Conservation (phyloP, 1,140 invertebrate genomes). For the Belonocnema kinseyi region DNA sequence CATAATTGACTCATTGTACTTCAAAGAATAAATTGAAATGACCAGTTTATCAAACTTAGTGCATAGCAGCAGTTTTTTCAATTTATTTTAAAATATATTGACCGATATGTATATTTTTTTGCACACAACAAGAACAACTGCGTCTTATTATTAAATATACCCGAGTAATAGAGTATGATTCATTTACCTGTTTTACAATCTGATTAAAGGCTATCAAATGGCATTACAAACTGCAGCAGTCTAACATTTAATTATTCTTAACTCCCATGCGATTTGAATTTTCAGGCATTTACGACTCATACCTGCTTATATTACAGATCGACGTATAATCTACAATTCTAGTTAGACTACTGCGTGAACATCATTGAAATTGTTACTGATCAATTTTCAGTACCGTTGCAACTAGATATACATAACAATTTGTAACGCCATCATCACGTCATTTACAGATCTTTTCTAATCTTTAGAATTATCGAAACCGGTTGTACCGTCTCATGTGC, state of each 20-base stretch:
- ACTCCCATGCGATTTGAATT: background rate
- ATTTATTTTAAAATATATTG: no score
- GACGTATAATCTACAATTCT: background rate
- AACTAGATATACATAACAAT: background rate
- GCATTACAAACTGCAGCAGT: background rate
- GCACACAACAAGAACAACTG: background rate
- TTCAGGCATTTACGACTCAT: background rate
- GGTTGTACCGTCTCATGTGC: background rate
- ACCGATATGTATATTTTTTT: no score
- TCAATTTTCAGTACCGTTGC: constrained; percentile 9
- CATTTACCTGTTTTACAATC: background rate
- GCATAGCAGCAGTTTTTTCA: no score
- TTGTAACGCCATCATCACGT: background rate
- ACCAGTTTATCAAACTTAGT: no score
- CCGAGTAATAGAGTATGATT: background rate
- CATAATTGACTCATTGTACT: no score
- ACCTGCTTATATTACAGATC: background rate
- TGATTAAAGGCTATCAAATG: background rate
- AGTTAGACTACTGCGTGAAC: constrained; percentile 13
- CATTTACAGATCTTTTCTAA: background rate
- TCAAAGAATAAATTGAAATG: no score
- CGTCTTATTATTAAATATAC: background rate
- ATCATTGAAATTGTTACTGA: background rate
- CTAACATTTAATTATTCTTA: constrained; percentile 25
- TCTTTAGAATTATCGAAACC: background rate